Evolutionary conservation across 2,888 invertebrate genomes (phyloP), one percentile per base, ranked within the genome.

Genomic region (Scaptomyza parva): DNA sequence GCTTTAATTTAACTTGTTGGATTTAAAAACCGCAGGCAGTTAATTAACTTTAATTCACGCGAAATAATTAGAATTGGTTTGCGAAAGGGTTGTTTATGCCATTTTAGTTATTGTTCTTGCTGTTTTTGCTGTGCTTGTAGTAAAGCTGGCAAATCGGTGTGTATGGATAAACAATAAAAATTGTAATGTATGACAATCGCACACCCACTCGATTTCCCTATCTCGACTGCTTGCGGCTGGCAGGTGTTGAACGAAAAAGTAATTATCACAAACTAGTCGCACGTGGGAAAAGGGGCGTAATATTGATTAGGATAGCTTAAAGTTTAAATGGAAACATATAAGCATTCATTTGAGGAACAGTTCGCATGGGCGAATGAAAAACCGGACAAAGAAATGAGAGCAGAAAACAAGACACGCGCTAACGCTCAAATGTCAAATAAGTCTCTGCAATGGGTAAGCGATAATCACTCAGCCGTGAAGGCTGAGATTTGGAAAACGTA

Each of bases 211-310:
- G 28, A 24, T 37, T 18, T n/a, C 43, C 14, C 41, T 18, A 14
- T 20, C 20, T 30, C 28, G 30, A 17, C 59, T 26, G 20, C 9
- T 9, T 71, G 50, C 40, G 45, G 45, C 24, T 66, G 70, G 53
- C 70, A 83, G 79, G 71, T 78, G 81, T 62, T 65, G 70, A 61
- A 39, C 63, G 74, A 55, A 81, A 76, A 75, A 72, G 71, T 84
- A 84, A 81, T 83, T 84, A 84, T 63, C 74, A 70, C 75, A 76
- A 80, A 75, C 72, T 52, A 65, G 26, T 18, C 37, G 44, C 20
- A 18, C 5, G 22, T 22, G 20, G 48, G 52, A 2, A 18, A 33
- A 24, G 44, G 47, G 45, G 55, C 1, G 1, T 2, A n/a, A 44
- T 30, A 66, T 67, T 69, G 75, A 71, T 78, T 67, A 47, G 59